phyloP scores from a whole-genome alignment of 1,140 invertebrate species.

The Camponotus pennsylvanicus region DNA sequence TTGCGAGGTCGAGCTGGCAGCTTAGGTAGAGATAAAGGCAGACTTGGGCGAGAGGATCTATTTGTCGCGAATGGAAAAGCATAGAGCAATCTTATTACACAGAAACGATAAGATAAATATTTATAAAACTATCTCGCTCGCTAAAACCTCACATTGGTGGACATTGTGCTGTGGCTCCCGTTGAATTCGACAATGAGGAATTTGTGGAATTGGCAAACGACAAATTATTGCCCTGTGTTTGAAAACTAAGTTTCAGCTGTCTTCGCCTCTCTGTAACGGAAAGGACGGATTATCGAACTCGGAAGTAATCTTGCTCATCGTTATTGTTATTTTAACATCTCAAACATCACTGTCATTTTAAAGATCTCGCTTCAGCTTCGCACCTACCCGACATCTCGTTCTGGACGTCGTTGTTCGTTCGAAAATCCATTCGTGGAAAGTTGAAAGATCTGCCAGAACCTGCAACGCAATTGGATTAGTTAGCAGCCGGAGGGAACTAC shows the following conservation, averaged over 20 bases:
- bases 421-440: conserved; percentile 84
- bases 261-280: conserved; percentile 81
- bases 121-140: conserved; percentile 9
- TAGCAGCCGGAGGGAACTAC: not conserved
- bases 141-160: conserved; percentile 78
- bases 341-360: not conserved
- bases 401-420: conserved; percentile 83
- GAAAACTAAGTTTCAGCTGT: conserved; percentile 84
- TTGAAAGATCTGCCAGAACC: conserved; percentile 82
- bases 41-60: conserved; percentile 83
- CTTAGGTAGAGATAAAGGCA: conserved; percentile 84
- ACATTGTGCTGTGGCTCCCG: conserved; percentile 76
- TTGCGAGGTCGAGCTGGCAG: conserved; percentile 82
- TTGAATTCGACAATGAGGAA: conserved; percentile 81
- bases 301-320: too few relatives aligned
- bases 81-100: conserved; percentile 2
- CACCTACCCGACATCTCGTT: conserved; percentile 82
- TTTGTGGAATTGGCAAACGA: conserved; percentile 83
- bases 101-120: not conserved
- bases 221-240: conserved; percentile 79
- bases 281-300: too few relatives aligned
- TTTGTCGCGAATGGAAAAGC: conserved; percentile 37
- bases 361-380: not conserved
- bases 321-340: not conserved
- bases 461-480: conserved; percentile 62